Base-by-base conservation (phyloP, 2,888 invertebrate genomes). In the Drosophila quinaria region DNA sequence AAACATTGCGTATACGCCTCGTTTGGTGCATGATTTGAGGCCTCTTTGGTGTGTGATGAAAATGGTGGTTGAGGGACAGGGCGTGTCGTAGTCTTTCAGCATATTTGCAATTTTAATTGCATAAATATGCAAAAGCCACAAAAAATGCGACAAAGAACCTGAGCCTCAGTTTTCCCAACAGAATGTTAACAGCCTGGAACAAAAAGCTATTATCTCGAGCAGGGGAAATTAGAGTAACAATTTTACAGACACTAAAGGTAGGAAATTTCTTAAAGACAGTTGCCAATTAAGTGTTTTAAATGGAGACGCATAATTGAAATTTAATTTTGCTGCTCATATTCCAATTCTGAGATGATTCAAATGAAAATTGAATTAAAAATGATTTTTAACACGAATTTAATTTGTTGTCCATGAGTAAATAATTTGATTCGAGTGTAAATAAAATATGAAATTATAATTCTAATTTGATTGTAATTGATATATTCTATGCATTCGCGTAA, bases 31-130 rank as follows among this genome's bases (percentile, higher is more conserved):
- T 58, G 68, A 66, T 67, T 77, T 62, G 46, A 42, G 44, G 63
- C 31, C 37, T 51, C 15, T 44, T 39, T n/a, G 29, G 5, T 15
- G 17, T 56, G 49, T 33, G 46, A 13, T 6, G 10, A 31, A 2
- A 1, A 11, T 11, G 3, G 17, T 5, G 41, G 11, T 2, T 39
- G 17, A 25, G 15, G 15, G 25, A 3, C 5, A 6, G 10, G 5
- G n/a, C n/a, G 22, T 47, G 33, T 10, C 35, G 51, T 47, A 35
- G 47, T 56, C 25, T 56, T 52, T 55, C 87, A 86, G 70, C 90
- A 88, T 90, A 91, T 91, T 91, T 91, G 90, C 91, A 91, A 91
- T 90, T 91, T 91, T 91, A 91, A 91, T 91, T 91, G 91, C 88
- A 78, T 78, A 91, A 90, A 91, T 91, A 80, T 80, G 75, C 83